phyloP scores from a whole-genome alignment of 2,888 invertebrate species.

The Drosophila stalkeri region DNA sequence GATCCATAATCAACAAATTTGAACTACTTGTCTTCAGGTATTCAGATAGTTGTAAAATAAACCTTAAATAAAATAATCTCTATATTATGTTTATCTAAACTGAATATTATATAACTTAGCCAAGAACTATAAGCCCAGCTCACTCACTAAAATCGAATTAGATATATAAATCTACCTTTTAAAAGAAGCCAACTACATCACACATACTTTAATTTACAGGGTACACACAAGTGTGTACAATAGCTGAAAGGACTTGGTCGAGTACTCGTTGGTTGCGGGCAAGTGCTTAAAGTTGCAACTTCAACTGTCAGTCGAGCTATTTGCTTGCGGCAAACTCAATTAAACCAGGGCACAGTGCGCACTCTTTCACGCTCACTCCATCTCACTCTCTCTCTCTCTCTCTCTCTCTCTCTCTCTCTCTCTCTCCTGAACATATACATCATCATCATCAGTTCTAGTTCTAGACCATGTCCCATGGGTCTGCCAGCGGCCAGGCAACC shows the following conservation, averaged over 20 bases:
- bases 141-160: neutral
- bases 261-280: conserved; percentile 27
- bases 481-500: conserved; percentile 26
- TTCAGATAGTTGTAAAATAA: no score
- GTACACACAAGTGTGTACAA: conserved; percentile 6
- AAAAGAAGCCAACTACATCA: no score
- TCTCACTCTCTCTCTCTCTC: neutral
- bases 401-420: neutral
- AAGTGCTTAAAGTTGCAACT: conserved; percentile 63
- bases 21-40: no score
- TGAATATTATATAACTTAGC: no score
- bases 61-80: no score
- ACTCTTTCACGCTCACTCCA: neutral
- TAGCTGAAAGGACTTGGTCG: conserved; percentile 19
- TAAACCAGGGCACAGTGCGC: conserved; percentile 44
- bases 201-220: neutral
- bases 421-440: neutral
- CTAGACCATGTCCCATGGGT: conserved; percentile 18
- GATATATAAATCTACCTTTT: neutral
- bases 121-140: neutral
- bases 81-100: no score
- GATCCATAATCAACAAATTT: no score
- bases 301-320: conserved; percentile 56
- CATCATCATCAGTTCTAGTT: conserved; percentile 4
- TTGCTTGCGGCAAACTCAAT: conserved; percentile 63